A percentile compares a stretch with the other conserved stretches of the same genome.
phyloP scores from a whole-genome alignment of 2,113 vertebrate species.

The Plectropomus leopardus region DNA sequence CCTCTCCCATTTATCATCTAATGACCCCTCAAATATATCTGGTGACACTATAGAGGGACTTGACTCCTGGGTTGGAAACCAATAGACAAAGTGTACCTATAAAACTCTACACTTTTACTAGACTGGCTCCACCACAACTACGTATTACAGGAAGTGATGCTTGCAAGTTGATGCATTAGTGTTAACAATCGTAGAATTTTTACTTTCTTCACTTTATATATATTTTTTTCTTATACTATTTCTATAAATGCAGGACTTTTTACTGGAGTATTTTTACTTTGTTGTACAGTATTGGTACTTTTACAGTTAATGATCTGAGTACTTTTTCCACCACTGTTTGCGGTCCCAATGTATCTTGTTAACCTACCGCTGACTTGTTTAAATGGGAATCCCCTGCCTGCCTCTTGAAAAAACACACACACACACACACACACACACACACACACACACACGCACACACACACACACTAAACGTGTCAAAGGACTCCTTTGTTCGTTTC shows the following conservation, averaged over 20 bases:
- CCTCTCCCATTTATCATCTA: neutral
- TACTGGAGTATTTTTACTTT: constrained; percentile 4
- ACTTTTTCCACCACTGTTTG: constrained; percentile 35
- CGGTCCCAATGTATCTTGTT: constrained; percentile 44
- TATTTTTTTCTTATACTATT: neutral
- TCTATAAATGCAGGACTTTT: neutral
- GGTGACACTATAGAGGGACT: no score
- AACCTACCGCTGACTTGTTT: constrained; percentile 61
- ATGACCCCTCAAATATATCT: neutral
- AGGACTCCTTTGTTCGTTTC: constrained; percentile 73
- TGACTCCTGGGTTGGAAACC: neutral
- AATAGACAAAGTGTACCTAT: neutral
- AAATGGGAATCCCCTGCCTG: constrained; percentile 60
- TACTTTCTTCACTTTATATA: neutral
- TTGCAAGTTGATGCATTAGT: neutral
- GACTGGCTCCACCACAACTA: neutral
- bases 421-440: constrained; percentile 31
- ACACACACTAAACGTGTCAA: constrained; percentile 65
- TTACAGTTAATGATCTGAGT: constrained; percentile 24
- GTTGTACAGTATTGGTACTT: neutral
- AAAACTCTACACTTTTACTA: neutral
- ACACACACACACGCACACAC: constrained; percentile 44
- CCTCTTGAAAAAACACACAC: constrained; percentile 52
- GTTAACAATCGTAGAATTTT: neutral
- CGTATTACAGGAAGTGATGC: neutral